These are phyloP conservation scores for Pogonomyrmex californicus DNA, from an alignment of 1,140 invertebrate species.

Conservation along the genomic window DNA sequence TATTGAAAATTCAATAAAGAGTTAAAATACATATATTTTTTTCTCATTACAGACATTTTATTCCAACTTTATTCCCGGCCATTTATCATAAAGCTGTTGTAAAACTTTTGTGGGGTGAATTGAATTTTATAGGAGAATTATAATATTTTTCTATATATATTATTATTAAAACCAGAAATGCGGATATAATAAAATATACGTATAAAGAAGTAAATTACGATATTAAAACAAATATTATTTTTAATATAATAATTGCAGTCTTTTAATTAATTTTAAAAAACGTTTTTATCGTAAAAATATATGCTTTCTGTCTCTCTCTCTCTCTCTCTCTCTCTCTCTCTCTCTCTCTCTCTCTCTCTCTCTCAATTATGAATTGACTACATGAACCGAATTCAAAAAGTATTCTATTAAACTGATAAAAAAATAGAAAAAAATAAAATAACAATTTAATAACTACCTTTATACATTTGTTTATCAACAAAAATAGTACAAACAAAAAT, in stretches of 20 bases:
- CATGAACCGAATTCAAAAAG: background rate
- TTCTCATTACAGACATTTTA: too few relatives aligned
- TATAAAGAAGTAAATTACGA: background rate
- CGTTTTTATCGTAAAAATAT: background rate
- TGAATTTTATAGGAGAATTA: background rate
- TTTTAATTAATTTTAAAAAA: conserved; percentile 17
- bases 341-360: too few relatives aligned
- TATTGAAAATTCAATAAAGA: background rate
- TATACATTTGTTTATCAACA: background rate
- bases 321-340: too few relatives aligned
- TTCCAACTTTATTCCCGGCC: background rate
- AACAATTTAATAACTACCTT: conserved; percentile 46
- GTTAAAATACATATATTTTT: background rate
- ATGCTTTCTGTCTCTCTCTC: too few relatives aligned
- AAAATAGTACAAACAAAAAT: background rate
- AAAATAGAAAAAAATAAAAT: background rate
- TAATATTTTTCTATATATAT: background rate
- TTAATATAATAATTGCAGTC: background rate
- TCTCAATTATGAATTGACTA: background rate
- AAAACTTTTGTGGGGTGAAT: too few relatives aligned
- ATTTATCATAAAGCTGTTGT: too few relatives aligned
- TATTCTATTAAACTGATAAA: background rate
- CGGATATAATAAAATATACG: background rate
- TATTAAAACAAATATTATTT: background rate
- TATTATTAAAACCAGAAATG: background rate